Conservation (phyloP, 2,888 invertebrate species). For the Schizotus pectinicornis region DNA sequence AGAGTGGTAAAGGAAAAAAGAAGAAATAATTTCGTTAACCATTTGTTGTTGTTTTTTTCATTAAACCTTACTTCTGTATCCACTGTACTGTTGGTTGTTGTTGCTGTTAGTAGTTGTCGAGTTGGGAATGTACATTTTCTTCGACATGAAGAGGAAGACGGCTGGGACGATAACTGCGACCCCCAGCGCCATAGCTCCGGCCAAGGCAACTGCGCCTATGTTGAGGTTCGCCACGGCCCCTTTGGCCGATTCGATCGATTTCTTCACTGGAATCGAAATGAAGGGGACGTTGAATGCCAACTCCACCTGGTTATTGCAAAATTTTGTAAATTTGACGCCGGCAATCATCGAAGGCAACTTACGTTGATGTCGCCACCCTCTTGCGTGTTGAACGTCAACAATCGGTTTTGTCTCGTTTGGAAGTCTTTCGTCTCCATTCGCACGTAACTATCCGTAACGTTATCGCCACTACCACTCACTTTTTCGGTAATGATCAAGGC, state of each 20-base stretch:
- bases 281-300: slow-evolving; percentile 72
- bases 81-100: slow-evolving; percentile 9
- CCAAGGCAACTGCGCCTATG: slow-evolving; percentile 64
- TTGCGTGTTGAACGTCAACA: slow-evolving; percentile 65
- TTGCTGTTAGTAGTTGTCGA: slow-evolving; percentile 6
- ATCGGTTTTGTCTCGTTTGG: slow-evolving; percentile 49
- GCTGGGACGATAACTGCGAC: slow-evolving; percentile 64
- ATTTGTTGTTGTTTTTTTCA: slow-evolving; percentile 8
- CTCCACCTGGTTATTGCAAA: slow-evolving; percentile 63
- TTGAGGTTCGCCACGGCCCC: slow-evolving; percentile 68
- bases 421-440: slow-evolving; percentile 41
- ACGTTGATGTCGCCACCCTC: slow-evolving; percentile 63
- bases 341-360: slow-evolving; percentile 45
- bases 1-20: slow-evolving; percentile 27
- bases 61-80: slow-evolving; percentile 32
- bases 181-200: slow-evolving; percentile 64
- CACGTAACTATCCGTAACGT: slow-evolving; percentile 49
- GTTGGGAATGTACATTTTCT: slow-evolving; percentile 28
- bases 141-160: slow-evolving; percentile 49
- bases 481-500: neutral
- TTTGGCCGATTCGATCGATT: slow-evolving; percentile 58
- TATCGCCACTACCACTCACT: slow-evolving; percentile 40
- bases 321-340: neutral
- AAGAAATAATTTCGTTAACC: slow-evolving; percentile 10
- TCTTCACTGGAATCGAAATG: slow-evolving; percentile 68